These are phyloP conservation scores for Sialis fuliginosa DNA, from an alignment of 2,888 invertebrate genomes.

Conservation along the genomic window DNA sequence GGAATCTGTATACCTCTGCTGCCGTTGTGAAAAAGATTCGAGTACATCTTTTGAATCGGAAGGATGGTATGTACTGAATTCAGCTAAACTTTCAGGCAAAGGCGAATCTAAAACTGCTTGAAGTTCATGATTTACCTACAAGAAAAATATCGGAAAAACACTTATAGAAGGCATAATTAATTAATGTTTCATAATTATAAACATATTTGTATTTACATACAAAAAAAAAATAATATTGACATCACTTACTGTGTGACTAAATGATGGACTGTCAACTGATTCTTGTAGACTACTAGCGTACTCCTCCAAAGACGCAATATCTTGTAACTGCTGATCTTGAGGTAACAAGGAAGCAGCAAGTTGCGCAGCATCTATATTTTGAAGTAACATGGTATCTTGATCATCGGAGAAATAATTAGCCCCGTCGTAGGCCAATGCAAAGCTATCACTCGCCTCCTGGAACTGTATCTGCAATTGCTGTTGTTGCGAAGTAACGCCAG, in stretches of 20 bases:
- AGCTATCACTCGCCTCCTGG: slow-evolving; percentile 38
- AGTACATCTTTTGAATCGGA: slow-evolving; percentile 22
- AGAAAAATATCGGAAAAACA: too few species aligned
- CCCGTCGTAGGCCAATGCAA: slow-evolving; percentile 32
- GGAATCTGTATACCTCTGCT: slow-evolving; percentile 16
- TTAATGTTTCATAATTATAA: too few species aligned
- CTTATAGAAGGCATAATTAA: too few species aligned
- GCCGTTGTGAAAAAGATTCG: slow-evolving; percentile 24
- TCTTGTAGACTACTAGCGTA: slow-evolving; percentile 40
- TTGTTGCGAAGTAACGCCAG: slow-evolving; percentile 25
- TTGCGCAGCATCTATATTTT: slow-evolving; percentile 45
- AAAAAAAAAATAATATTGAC: too few species aligned
- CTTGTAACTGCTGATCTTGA: slow-evolving; percentile 42
- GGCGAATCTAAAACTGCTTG: slow-evolving; percentile 64
- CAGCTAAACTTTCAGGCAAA: slow-evolving; percentile 60
- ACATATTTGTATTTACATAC: too few species aligned
- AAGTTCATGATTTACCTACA: slow-evolving; percentile 41
- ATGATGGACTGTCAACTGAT: slow-evolving; percentile 30
- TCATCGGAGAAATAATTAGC: slow-evolving; percentile 45
- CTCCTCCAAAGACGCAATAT: slow-evolving; percentile 40
- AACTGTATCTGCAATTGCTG: slow-evolving; percentile 38
- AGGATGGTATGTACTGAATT: slow-evolving; percentile 63
- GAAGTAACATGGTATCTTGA: slow-evolving; percentile 48
- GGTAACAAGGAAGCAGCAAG: slow-evolving; percentile 29
- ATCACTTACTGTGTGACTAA: slow-evolving; percentile 25